These are phyloP conservation scores for Xenops minutus DNA, from an alignment of 2,797 vertebrate genomes.

Conservation along the genomic window DNA sequence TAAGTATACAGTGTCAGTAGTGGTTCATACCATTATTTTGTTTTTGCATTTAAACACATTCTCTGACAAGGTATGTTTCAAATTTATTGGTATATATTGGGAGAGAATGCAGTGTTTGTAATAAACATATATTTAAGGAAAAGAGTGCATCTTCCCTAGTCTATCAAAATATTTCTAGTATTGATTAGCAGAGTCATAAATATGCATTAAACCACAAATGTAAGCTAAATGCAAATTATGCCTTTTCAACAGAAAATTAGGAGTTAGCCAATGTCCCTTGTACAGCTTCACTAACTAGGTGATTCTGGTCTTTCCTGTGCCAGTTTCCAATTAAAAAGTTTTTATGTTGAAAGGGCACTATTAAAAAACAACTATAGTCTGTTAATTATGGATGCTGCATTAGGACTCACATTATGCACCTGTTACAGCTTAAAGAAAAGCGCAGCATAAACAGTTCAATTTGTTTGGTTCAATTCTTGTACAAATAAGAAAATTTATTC, in stretches of 20 bases:
- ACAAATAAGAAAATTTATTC: neutral
- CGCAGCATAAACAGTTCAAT: neutral
- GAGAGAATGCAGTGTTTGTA: neutral
- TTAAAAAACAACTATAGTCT: neutral
- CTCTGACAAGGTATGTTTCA: neutral
- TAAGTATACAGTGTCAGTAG: neutral
- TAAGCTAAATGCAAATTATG: neutral
- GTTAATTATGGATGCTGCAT: neutral
- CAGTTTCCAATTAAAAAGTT: conserved; percentile 10
- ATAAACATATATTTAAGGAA: neutral
- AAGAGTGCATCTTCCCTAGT: neutral
- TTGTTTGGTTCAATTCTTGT: neutral
- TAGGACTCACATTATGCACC: neutral
- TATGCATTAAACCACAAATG: neutral
- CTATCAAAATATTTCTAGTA: neutral
- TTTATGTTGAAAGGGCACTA: neutral
- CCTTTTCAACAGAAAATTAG: neutral
- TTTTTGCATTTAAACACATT: neutral
- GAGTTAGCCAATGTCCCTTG: neutral
- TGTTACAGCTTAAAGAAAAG: neutral
- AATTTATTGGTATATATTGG: neutral
- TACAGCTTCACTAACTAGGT: neutral
- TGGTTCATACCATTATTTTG: neutral
- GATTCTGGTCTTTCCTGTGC: neutral
- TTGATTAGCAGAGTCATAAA: neutral